phyloP scores from a whole-genome alignment of 2,797 vertebrate genomes.

The Alcedo atthis region DNA sequence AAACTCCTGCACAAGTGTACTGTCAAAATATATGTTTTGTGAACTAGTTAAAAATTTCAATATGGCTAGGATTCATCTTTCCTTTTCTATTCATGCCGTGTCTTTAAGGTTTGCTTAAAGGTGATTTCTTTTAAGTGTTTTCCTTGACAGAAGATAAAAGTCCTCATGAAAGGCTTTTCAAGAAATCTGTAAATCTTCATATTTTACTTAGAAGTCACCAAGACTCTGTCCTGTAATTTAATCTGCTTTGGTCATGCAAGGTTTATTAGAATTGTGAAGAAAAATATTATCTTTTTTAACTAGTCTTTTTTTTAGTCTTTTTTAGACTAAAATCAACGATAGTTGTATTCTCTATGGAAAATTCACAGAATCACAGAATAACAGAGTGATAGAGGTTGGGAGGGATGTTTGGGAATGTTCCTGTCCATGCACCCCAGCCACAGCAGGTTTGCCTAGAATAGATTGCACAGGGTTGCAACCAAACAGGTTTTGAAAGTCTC shows the following conservation, averaged over 20 bases:
- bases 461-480: neutral
- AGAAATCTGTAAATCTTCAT: neutral
- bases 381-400: neutral
- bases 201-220: neutral
- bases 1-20: neutral
- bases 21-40: neutral
- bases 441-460: neutral
- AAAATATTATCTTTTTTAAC: neutral
- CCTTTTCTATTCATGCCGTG: neutral
- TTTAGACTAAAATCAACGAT: neutral
- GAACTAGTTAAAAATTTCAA: neutral
- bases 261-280: neutral
- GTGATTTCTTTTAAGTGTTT: neutral
- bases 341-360: neutral
- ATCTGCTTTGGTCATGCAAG: neutral
- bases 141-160: neutral
- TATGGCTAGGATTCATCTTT: neutral
- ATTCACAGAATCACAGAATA: neutral
- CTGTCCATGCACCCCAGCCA: neutral
- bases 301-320: no score
- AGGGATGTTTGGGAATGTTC: neutral
- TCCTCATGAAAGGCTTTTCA: neutral
- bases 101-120: neutral
- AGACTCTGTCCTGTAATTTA: neutral
- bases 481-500: neutral